Conservation (phyloP, 1,140 invertebrate genomes). For the Euglossa dilemma region DNA sequence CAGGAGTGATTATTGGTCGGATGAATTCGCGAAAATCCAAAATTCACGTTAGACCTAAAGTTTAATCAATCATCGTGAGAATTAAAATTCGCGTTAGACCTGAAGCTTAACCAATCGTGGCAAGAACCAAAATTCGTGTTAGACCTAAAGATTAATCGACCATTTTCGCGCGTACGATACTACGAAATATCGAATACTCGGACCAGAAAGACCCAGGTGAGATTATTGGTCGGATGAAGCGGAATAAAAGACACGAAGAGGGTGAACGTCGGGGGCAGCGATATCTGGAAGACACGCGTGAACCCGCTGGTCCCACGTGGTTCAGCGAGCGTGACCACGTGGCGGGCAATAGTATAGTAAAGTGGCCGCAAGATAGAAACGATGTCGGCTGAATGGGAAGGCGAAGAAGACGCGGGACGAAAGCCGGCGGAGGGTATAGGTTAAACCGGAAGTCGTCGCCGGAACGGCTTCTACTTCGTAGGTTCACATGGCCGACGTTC, state of each 20-base stretch:
- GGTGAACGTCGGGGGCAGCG: not conserved
- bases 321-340: slow-evolving; percentile 79
- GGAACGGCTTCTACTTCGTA: slow-evolving; percentile 74
- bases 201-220: not conserved
- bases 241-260: not conserved
- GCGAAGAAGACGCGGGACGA: slow-evolving; percentile 15
- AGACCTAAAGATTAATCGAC: too few species aligned
- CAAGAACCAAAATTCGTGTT: too few species aligned
- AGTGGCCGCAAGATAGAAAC: slow-evolving; percentile 69
- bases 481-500: slow-evolving; percentile 77
- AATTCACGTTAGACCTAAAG: too few species aligned
- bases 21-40: too few species aligned
- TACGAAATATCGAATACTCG: too few species aligned
- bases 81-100: too few species aligned
- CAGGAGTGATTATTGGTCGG: too few species aligned
- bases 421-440: slow-evolving; percentile 58
- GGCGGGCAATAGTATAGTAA: slow-evolving; percentile 71
- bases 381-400: slow-evolving; percentile 73
- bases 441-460: slow-evolving; percentile 79
- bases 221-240: slow-evolving; percentile 20
- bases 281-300: slow-evolving; percentile 53
- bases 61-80: too few species aligned
- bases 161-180: too few species aligned
- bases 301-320: slow-evolving; percentile 79
- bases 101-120: too few species aligned